Evolutionary conservation across 2,797 vertebrate genomes (phyloP).

Genomic region (Myotis findleyi): DNA sequence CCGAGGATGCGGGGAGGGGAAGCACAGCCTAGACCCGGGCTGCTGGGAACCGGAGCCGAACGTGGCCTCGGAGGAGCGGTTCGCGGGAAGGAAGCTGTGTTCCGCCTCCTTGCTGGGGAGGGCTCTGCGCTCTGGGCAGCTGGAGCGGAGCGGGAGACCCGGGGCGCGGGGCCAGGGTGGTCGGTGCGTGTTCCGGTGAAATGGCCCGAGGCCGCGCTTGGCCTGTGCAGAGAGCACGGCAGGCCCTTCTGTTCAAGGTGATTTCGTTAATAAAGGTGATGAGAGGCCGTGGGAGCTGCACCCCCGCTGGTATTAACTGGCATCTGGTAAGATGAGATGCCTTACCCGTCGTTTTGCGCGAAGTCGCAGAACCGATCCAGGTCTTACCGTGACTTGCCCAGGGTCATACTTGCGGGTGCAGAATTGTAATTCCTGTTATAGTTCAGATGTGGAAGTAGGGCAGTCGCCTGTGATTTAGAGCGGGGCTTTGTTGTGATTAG

Average conservation of each 20-base stretch:
- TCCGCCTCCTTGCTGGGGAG: rapidly evolving
- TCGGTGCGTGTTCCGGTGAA: too few relatives aligned
- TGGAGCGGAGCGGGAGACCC: neutral
- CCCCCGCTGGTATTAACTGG: neutral
- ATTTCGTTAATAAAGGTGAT: neutral
- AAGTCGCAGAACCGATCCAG: neutral
- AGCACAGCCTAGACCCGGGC: rapidly evolving
- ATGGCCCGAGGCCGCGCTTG: too few relatives aligned
- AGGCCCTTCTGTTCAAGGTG: neutral
- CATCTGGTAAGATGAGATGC: neutral
- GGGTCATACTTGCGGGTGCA: neutral
- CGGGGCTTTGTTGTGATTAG: constrained; percentile 27
- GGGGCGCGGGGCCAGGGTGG: neutral
- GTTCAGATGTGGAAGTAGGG: neutral
- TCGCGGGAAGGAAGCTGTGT: neutral
- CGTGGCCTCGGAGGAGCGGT: neutral
- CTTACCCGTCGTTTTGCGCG: neutral
- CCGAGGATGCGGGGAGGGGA: too few relatives aligned
- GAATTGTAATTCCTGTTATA: neutral
- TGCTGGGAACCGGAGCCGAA: neutral
- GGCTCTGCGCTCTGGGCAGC: neutral
- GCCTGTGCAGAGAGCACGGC: neutral
- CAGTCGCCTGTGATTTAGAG: neutral
- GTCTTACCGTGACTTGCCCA: neutral
- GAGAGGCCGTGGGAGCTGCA: neutral